These are phyloP conservation scores for Sebastes nivosus DNA, from an alignment of 2,797 vertebrate genomes.

Conservation along the genomic window DNA sequence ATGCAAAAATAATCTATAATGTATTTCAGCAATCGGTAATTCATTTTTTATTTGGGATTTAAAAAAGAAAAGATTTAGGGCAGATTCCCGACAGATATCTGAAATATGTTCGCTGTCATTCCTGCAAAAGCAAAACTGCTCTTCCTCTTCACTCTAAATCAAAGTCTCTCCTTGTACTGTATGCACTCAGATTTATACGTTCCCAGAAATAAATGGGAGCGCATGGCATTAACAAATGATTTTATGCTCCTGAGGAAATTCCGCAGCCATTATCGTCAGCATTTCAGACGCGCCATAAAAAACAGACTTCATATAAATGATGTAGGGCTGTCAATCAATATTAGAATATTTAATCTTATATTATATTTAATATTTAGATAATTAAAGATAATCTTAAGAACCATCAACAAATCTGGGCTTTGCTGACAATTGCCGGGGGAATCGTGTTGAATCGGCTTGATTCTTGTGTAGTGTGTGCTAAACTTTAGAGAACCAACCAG, in stretches of 20 bases:
- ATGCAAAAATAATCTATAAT: slow-evolving; percentile 12
- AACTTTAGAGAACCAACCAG: not conserved
- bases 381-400: too few species aligned
- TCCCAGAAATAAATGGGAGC: slow-evolving; percentile 3
- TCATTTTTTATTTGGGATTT: not conserved
- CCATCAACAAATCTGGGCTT: fast-evolving
- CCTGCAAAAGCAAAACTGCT: not conserved
- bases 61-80: not conserved
- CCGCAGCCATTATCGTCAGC: slow-evolving; percentile 29
- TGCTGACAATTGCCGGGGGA: too few species aligned
- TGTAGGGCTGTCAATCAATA: not conserved
- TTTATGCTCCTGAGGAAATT: slow-evolving; percentile 14
- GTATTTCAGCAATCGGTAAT: slow-evolving; percentile 3
- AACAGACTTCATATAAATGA: slow-evolving; percentile 17
- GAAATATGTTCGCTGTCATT: not conserved
- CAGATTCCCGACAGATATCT: not conserved
- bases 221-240: not conserved
- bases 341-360: too few species aligned
- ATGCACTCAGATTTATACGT: slow-evolving; percentile 3
- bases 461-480: too few species aligned
- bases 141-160: not conserved
- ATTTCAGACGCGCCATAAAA: slow-evolving; percentile 4
- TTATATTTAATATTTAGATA: too few species aligned
- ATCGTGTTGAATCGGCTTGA: too few species aligned
- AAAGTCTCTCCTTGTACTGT: not conserved